Evolutionary conservation across 2,113 vertebrate genomes (phyloP).

Genomic region (Pluvialis apricaria): DNA sequence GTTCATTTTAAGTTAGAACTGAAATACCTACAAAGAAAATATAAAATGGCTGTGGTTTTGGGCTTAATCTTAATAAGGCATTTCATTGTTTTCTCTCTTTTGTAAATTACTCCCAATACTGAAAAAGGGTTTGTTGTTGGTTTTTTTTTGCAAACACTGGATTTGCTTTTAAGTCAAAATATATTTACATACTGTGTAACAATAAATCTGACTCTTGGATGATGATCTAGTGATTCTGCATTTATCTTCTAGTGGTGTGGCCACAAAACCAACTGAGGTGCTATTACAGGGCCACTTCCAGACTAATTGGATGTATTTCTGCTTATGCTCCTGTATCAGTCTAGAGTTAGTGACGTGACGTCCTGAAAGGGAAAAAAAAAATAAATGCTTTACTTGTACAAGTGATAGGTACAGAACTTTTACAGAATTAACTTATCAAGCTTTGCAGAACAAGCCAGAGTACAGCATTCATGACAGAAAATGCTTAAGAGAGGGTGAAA

Average conservation of each 20-base stretch:
- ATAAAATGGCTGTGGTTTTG: background rate
- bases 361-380: background rate
- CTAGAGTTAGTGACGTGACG: background rate
- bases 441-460: background rate
- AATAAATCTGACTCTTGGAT: background rate
- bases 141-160: background rate
- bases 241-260: background rate
- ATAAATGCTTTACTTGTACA: background rate
- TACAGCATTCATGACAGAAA: background rate
- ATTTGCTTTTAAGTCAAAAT: background rate
- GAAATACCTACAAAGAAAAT: background rate
- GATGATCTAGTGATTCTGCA: background rate
- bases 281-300: background rate
- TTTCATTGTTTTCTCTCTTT: background rate
- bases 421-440: background rate
- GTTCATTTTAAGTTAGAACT: background rate
- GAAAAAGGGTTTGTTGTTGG: background rate
- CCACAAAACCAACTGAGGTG: background rate
- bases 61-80: background rate
- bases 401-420: background rate
- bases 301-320: background rate
- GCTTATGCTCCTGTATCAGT: background rate
- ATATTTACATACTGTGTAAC: background rate
- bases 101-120: background rate
- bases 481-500: background rate